phyloP scores from a whole-genome alignment of 2,797 vertebrate species.

The Eospalax fontanierii region DNA sequence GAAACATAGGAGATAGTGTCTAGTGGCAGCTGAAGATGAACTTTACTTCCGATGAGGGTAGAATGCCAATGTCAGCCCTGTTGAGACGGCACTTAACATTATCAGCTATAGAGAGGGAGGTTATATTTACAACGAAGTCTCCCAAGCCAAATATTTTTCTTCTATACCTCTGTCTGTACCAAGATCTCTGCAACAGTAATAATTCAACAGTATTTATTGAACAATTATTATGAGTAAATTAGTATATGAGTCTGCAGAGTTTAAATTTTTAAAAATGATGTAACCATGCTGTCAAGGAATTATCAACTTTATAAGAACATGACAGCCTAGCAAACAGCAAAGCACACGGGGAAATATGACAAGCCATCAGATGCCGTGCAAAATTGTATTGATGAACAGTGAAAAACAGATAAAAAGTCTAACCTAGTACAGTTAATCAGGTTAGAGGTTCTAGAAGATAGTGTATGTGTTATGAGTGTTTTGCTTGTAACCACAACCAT shows the following conservation, averaged over 20 bases:
- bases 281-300: neutral
- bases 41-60: neutral
- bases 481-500: too few species aligned
- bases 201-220: conserved; percentile 57
- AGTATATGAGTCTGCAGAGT: neutral
- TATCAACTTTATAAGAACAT: conserved; percentile 19
- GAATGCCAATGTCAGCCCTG: neutral
- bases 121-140: conserved; percentile 31
- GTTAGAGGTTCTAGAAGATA: too few species aligned
- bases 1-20: neutral
- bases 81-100: conserved; percentile 10
- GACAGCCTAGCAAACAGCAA: neutral
- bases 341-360: neutral
- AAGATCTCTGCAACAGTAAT: neutral
- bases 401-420: neutral
- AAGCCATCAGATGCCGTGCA: neutral
- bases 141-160: neutral
- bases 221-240: conserved; percentile 36
- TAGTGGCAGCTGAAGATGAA: neutral
- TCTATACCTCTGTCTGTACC: neutral
- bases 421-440: neutral
- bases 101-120: neutral
- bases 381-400: neutral
- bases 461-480: too few species aligned
- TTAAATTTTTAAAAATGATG: neutral